Evolutionary conservation across 2,113 vertebrate species (phyloP).

Genomic region (Ibidorhyncha struthersii): DNA sequence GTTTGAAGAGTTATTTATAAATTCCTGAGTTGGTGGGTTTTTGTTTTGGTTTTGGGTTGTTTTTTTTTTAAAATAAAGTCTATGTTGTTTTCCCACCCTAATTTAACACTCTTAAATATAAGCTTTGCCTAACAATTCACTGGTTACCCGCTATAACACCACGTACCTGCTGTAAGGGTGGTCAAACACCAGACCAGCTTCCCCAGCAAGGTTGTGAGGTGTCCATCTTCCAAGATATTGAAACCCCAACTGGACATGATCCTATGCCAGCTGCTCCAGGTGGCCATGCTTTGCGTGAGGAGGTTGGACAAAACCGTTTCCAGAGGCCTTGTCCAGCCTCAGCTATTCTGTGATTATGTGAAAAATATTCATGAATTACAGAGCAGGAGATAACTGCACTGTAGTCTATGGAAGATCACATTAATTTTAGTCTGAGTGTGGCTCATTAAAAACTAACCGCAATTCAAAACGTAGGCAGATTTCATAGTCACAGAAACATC

Average conservation of each 20-base stretch:
- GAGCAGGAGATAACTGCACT: background rate
- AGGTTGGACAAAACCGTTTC: background rate
- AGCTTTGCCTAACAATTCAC: background rate
- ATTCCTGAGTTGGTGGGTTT: too few relatives aligned
- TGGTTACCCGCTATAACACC: background rate
- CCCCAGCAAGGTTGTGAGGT: background rate
- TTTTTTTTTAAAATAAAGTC: background rate
- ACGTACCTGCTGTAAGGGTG: background rate
- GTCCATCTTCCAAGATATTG: background rate
- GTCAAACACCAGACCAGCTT: background rate
- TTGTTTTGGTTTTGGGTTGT: too few relatives aligned
- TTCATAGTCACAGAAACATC: background rate
- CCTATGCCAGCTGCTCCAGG: background rate
- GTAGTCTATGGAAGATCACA: background rate
- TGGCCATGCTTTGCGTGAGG: background rate
- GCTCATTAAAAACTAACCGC: conserved; percentile 52
- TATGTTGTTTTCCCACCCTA: background rate
- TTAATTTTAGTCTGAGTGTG: background rate
- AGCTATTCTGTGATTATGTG: background rate
- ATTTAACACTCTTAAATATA: background rate
- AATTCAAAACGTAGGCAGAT: conserved; percentile 18
- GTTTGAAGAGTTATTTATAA: background rate
- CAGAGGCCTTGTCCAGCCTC: background rate
- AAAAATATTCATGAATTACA: conserved; percentile 3
- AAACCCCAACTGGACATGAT: background rate